phyloP scores from a whole-genome alignment of 2,113 vertebrate species.

The Thoracochromis brauschi region DNA sequence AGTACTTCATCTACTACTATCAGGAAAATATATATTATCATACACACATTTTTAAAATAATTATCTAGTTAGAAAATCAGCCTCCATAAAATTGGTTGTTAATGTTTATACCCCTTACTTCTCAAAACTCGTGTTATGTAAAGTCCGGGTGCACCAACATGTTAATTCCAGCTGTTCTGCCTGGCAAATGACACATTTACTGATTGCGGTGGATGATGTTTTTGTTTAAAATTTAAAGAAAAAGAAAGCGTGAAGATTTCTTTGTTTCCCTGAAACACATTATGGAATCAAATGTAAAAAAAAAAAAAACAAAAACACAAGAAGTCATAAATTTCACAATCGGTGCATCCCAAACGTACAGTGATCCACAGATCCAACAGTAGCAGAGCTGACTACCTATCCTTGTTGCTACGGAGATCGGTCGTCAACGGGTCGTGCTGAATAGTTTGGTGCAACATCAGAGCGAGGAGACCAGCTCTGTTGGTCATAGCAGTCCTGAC shows the following conservation, averaged over 20 bases:
- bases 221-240: background rate
- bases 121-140: background rate
- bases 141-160: background rate
- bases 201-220: background rate
- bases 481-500: constrained; percentile 92
- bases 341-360: background rate
- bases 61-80: constrained; percentile 12
- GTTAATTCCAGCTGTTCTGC: background rate
- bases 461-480: constrained; percentile 84
- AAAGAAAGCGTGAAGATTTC: background rate
- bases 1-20: background rate
- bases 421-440: constrained; percentile 88
- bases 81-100: background rate
- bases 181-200: background rate
- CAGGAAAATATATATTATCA: constrained; percentile 30
- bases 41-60: constrained; percentile 41
- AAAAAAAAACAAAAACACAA: accelerated
- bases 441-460: constrained; percentile 92
- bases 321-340: background rate
- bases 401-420: constrained; percentile 82
- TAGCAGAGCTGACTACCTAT: constrained; percentile 68
- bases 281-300: background rate
- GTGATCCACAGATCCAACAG: background rate
- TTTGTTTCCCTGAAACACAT: background rate
- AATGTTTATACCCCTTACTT: background rate